A percentile compares a stretch with the other conserved stretches of the same genome.
phyloP scores from a whole-genome alignment of 2,113 vertebrate species.

The Motacilla alba region DNA sequence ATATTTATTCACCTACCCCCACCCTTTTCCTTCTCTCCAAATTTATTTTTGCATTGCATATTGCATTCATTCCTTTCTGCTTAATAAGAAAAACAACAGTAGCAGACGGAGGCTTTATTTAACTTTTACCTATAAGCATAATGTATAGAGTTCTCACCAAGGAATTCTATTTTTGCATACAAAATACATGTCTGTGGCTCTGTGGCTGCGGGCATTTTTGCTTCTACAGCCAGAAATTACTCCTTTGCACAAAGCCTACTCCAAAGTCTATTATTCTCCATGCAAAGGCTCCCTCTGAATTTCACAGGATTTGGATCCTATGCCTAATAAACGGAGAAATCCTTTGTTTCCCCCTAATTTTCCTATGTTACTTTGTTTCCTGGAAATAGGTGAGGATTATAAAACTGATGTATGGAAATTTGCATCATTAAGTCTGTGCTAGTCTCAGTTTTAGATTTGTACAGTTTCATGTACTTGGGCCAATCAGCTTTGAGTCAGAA shows the following conservation, averaged over 20 bases:
- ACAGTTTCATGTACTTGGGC: neutral
- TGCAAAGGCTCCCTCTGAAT: neutral
- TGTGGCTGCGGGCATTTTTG: neutral
- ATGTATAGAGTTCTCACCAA: neutral
- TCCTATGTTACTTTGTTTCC: neutral
- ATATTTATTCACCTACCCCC: conserved; percentile 14
- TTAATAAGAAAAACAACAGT: conserved; percentile 34
- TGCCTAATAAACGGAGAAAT: neutral
- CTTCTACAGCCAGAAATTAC: conserved; percentile 32
- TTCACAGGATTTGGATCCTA: conserved; percentile 6
- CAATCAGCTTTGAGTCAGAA: neutral
- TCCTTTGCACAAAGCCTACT: neutral
- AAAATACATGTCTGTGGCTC: conserved; percentile 1
- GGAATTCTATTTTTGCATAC: conserved; percentile 10
- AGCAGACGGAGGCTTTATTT: conserved; percentile 31
- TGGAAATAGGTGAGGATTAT: neutral
- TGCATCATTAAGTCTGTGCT: neutral
- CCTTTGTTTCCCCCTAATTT: neutral
- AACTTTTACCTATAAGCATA: conserved; percentile 3
- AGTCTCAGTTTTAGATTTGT: neutral
- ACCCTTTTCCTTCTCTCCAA: neutral
- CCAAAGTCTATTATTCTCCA: neutral
- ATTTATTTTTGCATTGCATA: conserved; percentile 39
- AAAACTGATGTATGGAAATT: neutral
- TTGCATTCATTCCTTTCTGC: conserved; percentile 24